Conservation (phyloP, 2,797 vertebrate species). For the Cheirogaleus major region DNA sequence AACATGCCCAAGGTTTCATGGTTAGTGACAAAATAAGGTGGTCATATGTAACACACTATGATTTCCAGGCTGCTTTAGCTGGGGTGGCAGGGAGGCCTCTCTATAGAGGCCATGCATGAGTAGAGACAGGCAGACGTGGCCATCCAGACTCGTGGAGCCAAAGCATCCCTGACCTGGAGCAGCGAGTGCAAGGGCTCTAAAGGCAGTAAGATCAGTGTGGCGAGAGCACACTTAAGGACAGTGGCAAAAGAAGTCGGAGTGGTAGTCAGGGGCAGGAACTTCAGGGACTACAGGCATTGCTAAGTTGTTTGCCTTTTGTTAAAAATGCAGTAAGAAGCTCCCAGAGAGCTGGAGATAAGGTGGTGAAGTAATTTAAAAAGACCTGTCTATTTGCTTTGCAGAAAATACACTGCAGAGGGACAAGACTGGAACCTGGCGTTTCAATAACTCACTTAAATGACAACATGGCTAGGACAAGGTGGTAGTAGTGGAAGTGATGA, state of each 20-base stretch:
- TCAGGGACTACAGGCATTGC: background rate
- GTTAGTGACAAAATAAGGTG: background rate
- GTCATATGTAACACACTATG: background rate
- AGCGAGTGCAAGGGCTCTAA: background rate
- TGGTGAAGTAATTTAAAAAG: background rate
- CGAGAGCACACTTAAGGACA: background rate
- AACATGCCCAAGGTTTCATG: background rate
- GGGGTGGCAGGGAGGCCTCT: background rate
- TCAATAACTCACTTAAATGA: background rate
- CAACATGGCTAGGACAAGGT: background rate
- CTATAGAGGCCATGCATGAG: background rate
- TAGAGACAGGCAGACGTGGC: background rate
- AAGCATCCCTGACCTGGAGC: background rate
- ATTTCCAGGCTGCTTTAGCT: background rate
- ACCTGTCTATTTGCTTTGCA: background rate
- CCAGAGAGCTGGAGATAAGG: background rate
- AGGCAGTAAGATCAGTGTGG: background rate
- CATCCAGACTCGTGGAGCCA: background rate
- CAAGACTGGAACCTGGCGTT: background rate
- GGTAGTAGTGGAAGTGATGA: background rate
- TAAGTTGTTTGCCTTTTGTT: background rate
- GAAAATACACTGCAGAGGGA: background rate
- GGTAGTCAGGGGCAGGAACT: background rate
- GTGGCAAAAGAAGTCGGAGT: background rate
- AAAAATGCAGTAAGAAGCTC: background rate